Conservation (phyloP, 1,140 invertebrate species). For the Mya arenaria region DNA sequence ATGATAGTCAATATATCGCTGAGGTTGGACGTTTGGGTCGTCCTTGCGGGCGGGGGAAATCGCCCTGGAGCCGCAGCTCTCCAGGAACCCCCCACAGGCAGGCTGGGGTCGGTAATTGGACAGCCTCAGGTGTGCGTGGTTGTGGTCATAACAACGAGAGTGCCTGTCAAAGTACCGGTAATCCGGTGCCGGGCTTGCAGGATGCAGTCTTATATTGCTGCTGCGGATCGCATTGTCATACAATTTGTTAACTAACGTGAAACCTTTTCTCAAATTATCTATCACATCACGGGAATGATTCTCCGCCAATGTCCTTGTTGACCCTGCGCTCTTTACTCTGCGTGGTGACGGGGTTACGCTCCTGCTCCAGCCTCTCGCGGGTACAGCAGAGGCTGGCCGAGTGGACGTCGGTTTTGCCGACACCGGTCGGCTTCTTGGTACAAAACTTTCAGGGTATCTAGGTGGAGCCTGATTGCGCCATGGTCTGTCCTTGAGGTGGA, state of each 20-base stretch:
- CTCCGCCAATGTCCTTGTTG: constrained; percentile 42
- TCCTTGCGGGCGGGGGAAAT: constrained; percentile 39
- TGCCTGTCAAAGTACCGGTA: constrained; percentile 66
- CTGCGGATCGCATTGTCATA: constrained; percentile 56
- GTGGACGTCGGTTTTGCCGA: constrained; percentile 45
- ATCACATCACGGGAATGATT: constrained; percentile 29
- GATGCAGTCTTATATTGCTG: constrained; percentile 60
- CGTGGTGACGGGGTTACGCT: constrained; percentile 12
- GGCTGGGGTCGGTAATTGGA: constrained; percentile 56
- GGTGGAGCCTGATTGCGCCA: constrained; percentile 16
- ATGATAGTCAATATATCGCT: constrained; percentile 65
- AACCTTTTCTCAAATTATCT: constrained; percentile 57
- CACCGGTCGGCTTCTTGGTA: constrained; percentile 36
- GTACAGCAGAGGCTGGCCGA: constrained; percentile 1
- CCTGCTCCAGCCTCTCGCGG: neutral
- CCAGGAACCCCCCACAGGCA: constrained; percentile 60
- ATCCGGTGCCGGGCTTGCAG: constrained; percentile 63
- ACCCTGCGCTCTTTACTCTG: constrained; percentile 61
- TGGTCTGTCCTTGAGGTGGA: constrained; percentile 32
- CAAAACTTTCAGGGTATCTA: constrained; percentile 36
- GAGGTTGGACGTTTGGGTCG: constrained; percentile 60
- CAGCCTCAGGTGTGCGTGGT: constrained; percentile 58
- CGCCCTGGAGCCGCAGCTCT: constrained; percentile 50
- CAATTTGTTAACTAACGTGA: constrained; percentile 66
- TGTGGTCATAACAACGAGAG: constrained; percentile 62